phyloP scores from a whole-genome alignment of 1,140 invertebrate genomes.

The Glossosoma conforme region DNA sequence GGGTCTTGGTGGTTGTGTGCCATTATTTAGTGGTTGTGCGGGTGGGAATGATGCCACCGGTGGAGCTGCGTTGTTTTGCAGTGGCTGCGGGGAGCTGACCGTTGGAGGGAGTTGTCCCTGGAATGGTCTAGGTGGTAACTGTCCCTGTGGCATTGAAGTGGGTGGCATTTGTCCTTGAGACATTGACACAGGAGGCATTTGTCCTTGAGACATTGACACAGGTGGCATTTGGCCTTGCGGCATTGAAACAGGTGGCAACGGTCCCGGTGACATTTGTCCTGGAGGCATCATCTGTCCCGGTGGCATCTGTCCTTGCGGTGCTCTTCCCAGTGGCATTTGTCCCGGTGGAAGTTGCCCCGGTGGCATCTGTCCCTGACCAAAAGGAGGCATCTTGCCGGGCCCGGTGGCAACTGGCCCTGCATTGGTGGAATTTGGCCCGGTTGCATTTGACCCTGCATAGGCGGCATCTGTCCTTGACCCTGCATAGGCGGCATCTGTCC shows the following conservation, averaged over 20 bases:
- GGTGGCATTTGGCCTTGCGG: slow-evolving; percentile 24
- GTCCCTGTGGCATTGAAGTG: slow-evolving; percentile 18
- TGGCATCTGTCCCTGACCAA: slow-evolving; percentile 8
- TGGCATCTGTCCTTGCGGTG: slow-evolving; percentile 35
- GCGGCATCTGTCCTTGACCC: slow-evolving; percentile 4
- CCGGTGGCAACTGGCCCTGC: slow-evolving; percentile 3
- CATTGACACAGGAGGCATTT: slow-evolving; percentile 9
- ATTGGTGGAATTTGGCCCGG: slow-evolving; percentile 7
- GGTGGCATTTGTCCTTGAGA: slow-evolving; percentile 22
- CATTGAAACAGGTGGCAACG: slow-evolving; percentile 3
- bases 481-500: neutral
- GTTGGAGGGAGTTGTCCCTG: neutral
- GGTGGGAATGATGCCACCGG: neutral
- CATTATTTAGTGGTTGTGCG: neutral
- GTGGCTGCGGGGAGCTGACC: too few species aligned
- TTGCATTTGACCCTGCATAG: slow-evolving; percentile 6
- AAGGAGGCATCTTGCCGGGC: slow-evolving; percentile 2
- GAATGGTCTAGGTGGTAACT: slow-evolving; percentile 20
- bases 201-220: slow-evolving; percentile 12
- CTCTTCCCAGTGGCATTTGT: slow-evolving; percentile 35
- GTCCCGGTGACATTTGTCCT: slow-evolving; percentile 12
- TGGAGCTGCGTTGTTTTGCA: too few species aligned
- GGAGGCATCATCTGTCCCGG: slow-evolving; percentile 24
- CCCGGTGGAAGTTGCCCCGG: slow-evolving; percentile 12
- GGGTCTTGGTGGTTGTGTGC: neutral